Conservation (phyloP, 2,888 invertebrate species). For the Apoda limacodes region DNA sequence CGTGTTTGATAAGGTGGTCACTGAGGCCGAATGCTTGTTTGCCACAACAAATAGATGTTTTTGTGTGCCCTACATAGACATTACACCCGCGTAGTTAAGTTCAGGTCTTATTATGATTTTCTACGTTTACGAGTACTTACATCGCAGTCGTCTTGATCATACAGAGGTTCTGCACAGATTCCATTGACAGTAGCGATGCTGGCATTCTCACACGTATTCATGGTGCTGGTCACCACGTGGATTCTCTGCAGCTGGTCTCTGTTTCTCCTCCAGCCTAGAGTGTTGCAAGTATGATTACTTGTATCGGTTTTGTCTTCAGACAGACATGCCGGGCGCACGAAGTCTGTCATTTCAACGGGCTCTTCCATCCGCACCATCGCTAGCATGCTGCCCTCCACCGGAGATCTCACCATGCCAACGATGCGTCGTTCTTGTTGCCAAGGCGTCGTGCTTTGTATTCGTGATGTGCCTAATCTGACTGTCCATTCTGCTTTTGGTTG, state of each 20-base stretch:
- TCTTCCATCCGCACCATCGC: constrained; percentile 84
- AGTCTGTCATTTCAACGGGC: constrained; percentile 81
- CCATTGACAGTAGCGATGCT: constrained; percentile 87
- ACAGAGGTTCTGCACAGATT: constrained; percentile 84
- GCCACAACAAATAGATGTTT: no score
- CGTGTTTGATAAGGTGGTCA: not conserved
- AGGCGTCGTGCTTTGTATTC: constrained; percentile 83
- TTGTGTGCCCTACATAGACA: no score
- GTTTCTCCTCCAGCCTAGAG: constrained; percentile 88
- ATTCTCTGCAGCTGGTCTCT: constrained; percentile 85
- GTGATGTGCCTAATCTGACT: constrained; percentile 80
- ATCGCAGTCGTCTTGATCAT: constrained; percentile 84
- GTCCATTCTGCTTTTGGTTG: constrained; percentile 91
- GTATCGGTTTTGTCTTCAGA: constrained; percentile 66
- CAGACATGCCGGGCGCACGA: constrained; percentile 85
- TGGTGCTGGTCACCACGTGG: constrained; percentile 79
- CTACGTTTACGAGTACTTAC: no score
- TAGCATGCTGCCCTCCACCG: constrained; percentile 88
- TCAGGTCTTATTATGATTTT: no score
- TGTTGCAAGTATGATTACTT: constrained; percentile 72
- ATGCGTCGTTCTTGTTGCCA: constrained; percentile 89
- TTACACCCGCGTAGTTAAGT: no score
- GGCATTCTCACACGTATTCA: constrained; percentile 87
- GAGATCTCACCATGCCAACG: constrained; percentile 89
- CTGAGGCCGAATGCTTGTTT: no score